These are phyloP conservation scores for Aphaenogaster floridana DNA, from an alignment of 1,140 invertebrate genomes.

Conservation along the genomic window DNA sequence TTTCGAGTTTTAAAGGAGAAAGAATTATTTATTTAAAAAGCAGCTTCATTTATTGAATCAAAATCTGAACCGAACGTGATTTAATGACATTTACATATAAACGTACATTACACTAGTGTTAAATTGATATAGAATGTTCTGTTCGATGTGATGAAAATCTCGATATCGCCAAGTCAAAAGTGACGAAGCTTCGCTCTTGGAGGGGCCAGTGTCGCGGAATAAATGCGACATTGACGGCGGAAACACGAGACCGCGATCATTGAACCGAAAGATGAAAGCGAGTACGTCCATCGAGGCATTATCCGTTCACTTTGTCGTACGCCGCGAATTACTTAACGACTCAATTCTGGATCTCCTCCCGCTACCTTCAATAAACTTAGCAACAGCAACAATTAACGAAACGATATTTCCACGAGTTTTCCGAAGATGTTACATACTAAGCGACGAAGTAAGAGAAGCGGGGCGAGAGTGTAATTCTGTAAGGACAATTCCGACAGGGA, in stretches of 20 bases:
- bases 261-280: slow-evolving; percentile 57
- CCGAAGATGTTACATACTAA: slow-evolving; percentile 32
- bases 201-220: slow-evolving; percentile 17
- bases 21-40: slow-evolving; percentile 54
- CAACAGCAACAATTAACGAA: neutral
- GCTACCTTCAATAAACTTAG: neutral
- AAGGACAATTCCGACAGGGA: slow-evolving; percentile 25
- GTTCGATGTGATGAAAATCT: neutral
- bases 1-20: neutral
- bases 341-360: neutral
- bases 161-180: slow-evolving; percentile 21
- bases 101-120: neutral
- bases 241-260: slow-evolving; percentile 12
- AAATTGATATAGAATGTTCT: too few relatives aligned
- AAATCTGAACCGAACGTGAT: neutral
- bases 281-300: slow-evolving; percentile 13
- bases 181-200: neutral
- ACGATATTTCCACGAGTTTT: slow-evolving; percentile 23
- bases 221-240: slow-evolving; percentile 19
- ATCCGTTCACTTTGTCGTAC: neutral
- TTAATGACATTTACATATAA: neutral
- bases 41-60: neutral
- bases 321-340: neutral
- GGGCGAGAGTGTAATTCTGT: neutral
- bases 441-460: neutral